These are phyloP conservation scores for Drosophila bifasciata DNA, from an alignment of 1,140 invertebrate species.

Conservation along the genomic window DNA sequence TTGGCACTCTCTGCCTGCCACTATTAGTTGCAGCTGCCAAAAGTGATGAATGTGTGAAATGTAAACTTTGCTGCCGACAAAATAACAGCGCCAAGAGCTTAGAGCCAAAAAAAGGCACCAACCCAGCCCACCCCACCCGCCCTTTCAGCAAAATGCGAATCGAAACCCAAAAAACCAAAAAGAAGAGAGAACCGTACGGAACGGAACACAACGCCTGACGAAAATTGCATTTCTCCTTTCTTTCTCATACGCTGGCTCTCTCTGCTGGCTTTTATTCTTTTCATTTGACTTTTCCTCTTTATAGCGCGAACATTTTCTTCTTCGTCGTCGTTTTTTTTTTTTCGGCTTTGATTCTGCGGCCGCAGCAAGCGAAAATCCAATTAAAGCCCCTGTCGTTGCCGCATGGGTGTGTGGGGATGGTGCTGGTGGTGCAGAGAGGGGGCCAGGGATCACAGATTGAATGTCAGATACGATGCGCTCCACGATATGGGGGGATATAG, in stretches of 20 bases:
- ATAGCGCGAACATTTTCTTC: conserved; percentile 19
- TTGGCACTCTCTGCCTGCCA: conserved; percentile 47
- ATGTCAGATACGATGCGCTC: conserved; percentile 64
- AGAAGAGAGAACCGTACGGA: conserved; percentile 43
- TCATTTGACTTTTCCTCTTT: conserved; percentile 24
- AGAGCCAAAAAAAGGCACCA: conserved; percentile 46
- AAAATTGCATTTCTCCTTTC: conserved; percentile 78
- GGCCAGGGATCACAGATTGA: conserved; percentile 67
- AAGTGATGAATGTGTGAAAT: conserved; percentile 83
- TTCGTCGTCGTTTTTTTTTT: too few species aligned
- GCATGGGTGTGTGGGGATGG: conserved; percentile 40
- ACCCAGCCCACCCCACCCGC: neutral
- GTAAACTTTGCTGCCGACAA: conserved; percentile 80
- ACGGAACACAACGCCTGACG: conserved; percentile 58
- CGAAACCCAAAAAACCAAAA: conserved; percentile 54
- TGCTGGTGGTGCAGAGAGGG: neutral
- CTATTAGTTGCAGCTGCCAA: conserved; percentile 82
- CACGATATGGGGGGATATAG: conserved; percentile 49
- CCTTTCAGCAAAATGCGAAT: conserved; percentile 45
- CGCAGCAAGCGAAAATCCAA: conserved; percentile 77
- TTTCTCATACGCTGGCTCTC: conserved; percentile 16
- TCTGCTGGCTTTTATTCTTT: conserved; percentile 26
- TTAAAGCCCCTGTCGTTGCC: conserved; percentile 76
- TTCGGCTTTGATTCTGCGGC: conserved; percentile 50
- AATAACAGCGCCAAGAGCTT: conserved; percentile 74